Conservation (phyloP, 2,113 vertebrate genomes). For the Pantherophis guttatus region DNA sequence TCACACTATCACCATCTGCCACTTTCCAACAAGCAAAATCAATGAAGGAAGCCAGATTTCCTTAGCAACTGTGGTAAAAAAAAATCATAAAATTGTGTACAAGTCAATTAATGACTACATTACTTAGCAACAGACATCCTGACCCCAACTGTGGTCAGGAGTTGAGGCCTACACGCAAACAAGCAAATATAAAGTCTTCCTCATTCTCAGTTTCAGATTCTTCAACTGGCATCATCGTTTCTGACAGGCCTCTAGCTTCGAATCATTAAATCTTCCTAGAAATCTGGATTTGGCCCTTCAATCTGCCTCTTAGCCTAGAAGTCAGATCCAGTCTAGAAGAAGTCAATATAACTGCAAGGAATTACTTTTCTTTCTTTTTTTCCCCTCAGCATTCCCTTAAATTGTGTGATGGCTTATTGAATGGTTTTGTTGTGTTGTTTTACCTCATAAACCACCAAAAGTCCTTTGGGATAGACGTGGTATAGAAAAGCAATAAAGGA, state of each 20-base stretch:
- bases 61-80: neutral
- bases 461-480: neutral
- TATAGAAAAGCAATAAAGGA: neutral
- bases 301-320: conserved; percentile 45
- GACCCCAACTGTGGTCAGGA: neutral
- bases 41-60: neutral
- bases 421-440: neutral
- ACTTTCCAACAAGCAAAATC: neutral
- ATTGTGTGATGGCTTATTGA: neutral
- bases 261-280: conserved; percentile 59
- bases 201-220: conserved; percentile 65
- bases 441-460: neutral
- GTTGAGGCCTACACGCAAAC: neutral
- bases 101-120: neutral
- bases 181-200: conserved; percentile 63
- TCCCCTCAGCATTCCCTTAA: neutral
- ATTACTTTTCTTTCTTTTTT: neutral
- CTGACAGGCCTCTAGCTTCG: conserved; percentile 60
- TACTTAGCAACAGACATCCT: too few species aligned
- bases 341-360: neutral
- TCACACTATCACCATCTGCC: neutral
- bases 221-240: conserved; percentile 57
- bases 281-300: conserved; percentile 54
- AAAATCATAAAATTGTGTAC: neutral
- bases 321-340: neutral